These are phyloP conservation scores for Eonycteris spelaea DNA, from an alignment of 2,113 vertebrate species.

Conservation along the genomic window DNA sequence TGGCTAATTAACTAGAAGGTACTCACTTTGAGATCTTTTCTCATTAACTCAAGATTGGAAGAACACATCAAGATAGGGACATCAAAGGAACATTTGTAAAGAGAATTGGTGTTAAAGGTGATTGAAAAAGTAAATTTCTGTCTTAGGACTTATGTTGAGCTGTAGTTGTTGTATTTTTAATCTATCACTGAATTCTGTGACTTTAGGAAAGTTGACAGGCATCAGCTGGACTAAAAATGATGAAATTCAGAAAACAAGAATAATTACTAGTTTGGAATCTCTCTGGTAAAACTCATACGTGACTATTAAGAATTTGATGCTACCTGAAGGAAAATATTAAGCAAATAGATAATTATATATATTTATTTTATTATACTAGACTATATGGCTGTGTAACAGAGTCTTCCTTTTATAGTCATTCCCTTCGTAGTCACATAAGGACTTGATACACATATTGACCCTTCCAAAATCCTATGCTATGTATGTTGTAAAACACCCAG, in stretches of 20 bases:
- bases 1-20: neutral
- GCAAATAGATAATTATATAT: neutral
- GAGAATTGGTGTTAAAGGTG: neutral
- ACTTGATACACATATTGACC: neutral
- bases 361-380: neutral
- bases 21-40: neutral
- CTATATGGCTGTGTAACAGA: neutral
- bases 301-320: neutral
- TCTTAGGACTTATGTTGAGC: neutral
- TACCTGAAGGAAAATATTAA: neutral
- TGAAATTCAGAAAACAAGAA: neutral
- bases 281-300: neutral
- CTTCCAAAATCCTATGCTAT: neutral
- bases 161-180: neutral
- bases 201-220: neutral
- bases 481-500: neutral
- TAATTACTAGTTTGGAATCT: slow-evolving; percentile 3
- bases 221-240: neutral
- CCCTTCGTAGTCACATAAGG: neutral
- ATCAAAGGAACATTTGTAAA: neutral
- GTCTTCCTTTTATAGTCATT: slow-evolving; percentile 2
- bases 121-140: slow-evolving; percentile 18
- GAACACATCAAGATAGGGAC: neutral
- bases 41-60: neutral
- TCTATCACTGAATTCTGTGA: neutral